Evolutionary conservation across 2,888 invertebrate species (phyloP).

Genomic region (Apotomis betuletana): DNA sequence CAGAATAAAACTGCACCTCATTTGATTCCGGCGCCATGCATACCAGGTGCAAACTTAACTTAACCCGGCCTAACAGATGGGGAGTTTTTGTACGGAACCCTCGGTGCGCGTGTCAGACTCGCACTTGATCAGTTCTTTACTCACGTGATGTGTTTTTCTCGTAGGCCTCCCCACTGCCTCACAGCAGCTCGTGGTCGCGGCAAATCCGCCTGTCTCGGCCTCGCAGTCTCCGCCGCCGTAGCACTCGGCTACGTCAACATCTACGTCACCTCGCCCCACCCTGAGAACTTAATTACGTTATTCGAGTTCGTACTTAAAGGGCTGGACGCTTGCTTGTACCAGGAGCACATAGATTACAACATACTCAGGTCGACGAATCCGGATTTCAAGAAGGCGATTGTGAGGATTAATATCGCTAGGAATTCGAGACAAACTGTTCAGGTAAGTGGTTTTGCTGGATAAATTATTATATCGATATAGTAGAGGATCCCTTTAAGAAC

Average conservation of each 20-base stretch:
- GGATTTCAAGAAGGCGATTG: constrained; percentile 97
- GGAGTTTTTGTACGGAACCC: too few species aligned
- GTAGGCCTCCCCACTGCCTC: constrained; percentile 94
- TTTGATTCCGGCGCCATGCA: too few species aligned
- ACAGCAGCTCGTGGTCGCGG: constrained; percentile 99
- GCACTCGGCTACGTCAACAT: constrained; percentile 95
- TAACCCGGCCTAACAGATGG: too few species aligned
- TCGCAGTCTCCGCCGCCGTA: constrained; percentile 94
- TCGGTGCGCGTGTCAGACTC: too few species aligned
- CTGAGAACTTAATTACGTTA: constrained; percentile 98
- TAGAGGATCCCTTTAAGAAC: too few species aligned
- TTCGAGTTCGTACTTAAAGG: constrained; percentile 99
- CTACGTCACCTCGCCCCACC: constrained; percentile 98
- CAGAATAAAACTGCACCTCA: too few species aligned
- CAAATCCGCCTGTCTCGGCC: constrained; percentile 98
- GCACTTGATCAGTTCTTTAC: too few species aligned
- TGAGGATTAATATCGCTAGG: constrained; percentile 94
- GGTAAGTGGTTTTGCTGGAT: constrained; percentile 68
- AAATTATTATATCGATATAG: too few species aligned
- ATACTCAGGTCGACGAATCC: constrained; percentile 97
- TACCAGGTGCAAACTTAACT: too few species aligned
- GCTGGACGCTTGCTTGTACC: constrained; percentile 95
- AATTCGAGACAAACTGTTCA: constrained; percentile 97
- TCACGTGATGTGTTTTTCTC: not conserved
- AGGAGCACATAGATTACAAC: constrained; percentile 98